Base-by-base conservation (phyloP, 2,888 invertebrate genomes). In the Acholoe squamosa region DNA sequence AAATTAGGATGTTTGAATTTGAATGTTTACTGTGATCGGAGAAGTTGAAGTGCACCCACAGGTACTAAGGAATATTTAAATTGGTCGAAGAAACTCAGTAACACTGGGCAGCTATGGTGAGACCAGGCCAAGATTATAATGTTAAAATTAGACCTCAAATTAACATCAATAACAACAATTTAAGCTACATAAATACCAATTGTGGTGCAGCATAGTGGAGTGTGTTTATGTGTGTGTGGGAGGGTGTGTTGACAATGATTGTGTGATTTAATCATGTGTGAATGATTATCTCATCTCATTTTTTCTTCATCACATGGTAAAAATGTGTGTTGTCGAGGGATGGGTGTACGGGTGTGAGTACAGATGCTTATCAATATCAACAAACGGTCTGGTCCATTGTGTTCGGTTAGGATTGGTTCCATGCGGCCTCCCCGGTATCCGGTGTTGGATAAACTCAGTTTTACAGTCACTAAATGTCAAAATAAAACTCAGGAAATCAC, bases 1-100 rank as follows among this genome's bases (percentile, higher is more conserved):
- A 34, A 0, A 16, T 43, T 80, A 80, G 80, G 80, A 43, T 33
- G 80, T 34, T 34, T 80, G 80, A 80, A 80, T 80, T 33, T 34
- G 43, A 33, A 80, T 14, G 80, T 80, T n/a, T n/a, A n/a, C n/a
- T 80, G 43, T 43, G 34, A n/a, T 0, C 5, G 33, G 43, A 33
- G 14, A 34, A n/a, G 34, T 33, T n/a, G 19, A 28, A 71, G 80
- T 12, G 80, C 33, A 34, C 12, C 1, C 43, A 22, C 33, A 34
- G 1, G 80, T 43, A 33, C 1, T 1, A 77, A 77, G 22, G 33
- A 22, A 77, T 7, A 0, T 7, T 0, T 43, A 10, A n/a, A 0
- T 5, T 14, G 43, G 5, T 14, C 80, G 16, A 80, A 43, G 12
- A 12, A 19, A 34, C 43, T 80, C 80, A 1, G 34, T 33, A 80